Evolutionary conservation across 2,888 invertebrate species (phyloP).

Genomic region (Aplocera efformata): DNA sequence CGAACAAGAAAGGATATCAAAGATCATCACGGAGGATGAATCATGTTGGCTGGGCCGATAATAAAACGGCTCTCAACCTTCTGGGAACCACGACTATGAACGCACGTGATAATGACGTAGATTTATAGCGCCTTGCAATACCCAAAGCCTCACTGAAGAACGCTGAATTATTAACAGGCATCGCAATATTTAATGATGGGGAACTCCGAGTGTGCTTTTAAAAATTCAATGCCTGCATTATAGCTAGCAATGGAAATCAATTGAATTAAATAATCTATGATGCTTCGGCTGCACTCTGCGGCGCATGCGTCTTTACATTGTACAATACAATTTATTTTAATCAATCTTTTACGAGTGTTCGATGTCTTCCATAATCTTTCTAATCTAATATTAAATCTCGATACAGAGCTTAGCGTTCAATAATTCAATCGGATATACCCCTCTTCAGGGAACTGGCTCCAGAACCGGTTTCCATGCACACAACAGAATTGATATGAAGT

Average conservation of each 20-base stretch:
- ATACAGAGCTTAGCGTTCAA: conserved; percentile 42
- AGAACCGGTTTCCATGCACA: conserved; percentile 50
- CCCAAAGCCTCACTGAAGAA: conserved; percentile 6
- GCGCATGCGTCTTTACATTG: conserved; percentile 10
- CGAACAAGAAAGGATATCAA: conserved; percentile 59
- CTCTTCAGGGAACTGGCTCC: conserved; percentile 21
- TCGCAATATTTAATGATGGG: conserved; percentile 37
- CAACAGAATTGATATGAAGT: conserved; percentile 53
- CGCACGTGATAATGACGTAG: conserved; percentile 34
- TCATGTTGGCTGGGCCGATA: conserved; percentile 48
- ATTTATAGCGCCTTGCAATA: conserved; percentile 20
- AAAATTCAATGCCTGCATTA: conserved; percentile 45
- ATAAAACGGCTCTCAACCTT: conserved; percentile 56
- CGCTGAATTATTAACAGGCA: conserved; percentile 27
- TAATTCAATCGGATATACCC: conserved; percentile 51
- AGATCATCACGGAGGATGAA: conserved; percentile 59
- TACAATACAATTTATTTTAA: conserved; percentile 22
- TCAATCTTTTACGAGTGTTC: conserved; percentile 23
- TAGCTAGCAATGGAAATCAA: conserved; percentile 41
- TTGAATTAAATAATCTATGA: conserved; percentile 46
- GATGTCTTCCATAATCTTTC: conserved; percentile 29
- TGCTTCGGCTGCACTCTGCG: conserved; percentile 27
- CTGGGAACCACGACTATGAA: conserved; percentile 50
- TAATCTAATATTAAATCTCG: conserved; percentile 47
- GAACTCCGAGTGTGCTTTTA: conserved; percentile 34